phyloP scores from a whole-genome alignment of 2,888 invertebrate genomes.

The Molorchus minor region DNA sequence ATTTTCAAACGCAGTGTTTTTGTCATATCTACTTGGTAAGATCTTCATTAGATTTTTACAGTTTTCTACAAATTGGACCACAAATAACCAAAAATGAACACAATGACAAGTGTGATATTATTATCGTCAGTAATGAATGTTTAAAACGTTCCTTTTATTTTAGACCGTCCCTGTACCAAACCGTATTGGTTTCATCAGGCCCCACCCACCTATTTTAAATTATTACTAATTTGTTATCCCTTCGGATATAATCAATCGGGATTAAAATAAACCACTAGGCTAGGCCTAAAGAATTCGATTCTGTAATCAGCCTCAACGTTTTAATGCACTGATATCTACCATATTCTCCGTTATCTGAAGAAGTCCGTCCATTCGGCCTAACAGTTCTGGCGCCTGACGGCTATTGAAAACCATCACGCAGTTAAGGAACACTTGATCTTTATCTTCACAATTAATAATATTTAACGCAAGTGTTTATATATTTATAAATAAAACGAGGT shows the following conservation, averaged over 20 bases:
- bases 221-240: neutral
- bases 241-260: neutral
- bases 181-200: too few relatives aligned
- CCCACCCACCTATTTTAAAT: neutral
- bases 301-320: constrained; percentile 11
- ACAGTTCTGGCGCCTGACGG: constrained; percentile 36
- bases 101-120: too few relatives aligned
- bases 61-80: too few relatives aligned
- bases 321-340: constrained; percentile 25
- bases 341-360: constrained; percentile 24
- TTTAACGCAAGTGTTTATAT: constrained; percentile 18
- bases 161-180: too few relatives aligned
- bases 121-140: too few relatives aligned
- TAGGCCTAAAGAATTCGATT: constrained; percentile 1
- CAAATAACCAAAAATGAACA: too few relatives aligned
- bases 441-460: constrained; percentile 24
- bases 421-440: constrained; percentile 23
- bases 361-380: constrained; percentile 19
- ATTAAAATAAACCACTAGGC: neutral
- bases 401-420: constrained; percentile 41
- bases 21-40: too few relatives aligned
- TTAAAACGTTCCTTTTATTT: too few relatives aligned
- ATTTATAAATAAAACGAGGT: constrained; percentile 23
- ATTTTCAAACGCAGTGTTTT: too few relatives aligned
- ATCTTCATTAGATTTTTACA: too few relatives aligned